Evolutionary conservation across 2,113 vertebrate species (phyloP).

Genomic region (Mus musculus): GRCm39 chr6:144123001-144123500

Average conservation of each 20-base stretch:
- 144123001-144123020: not conserved
- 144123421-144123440: conserved; percentile 44
- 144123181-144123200: not conserved
- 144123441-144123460: not conserved
- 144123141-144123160: conserved; percentile 22
- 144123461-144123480: not conserved
- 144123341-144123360: not conserved
- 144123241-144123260: not conserved
- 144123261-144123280: not conserved
- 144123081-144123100: not conserved
- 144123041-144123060: conserved; percentile 3
- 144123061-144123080: not conserved
- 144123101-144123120: not conserved
- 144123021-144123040: not conserved
- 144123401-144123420: not conserved
- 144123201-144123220: not conserved
- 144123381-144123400: not conserved
- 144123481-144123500: not conserved
- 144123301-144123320: not conserved
- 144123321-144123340: not conserved
- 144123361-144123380: not conserved
- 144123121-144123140: not conserved
- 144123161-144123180: conserved; percentile 5
- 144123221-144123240: not conserved
- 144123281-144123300: not conserved